A percentile compares a stretch with the other conserved stretches of the same genome.
Conservation (phyloP, 1,140 invertebrate species). For the Brachionus angularis region DNA sequence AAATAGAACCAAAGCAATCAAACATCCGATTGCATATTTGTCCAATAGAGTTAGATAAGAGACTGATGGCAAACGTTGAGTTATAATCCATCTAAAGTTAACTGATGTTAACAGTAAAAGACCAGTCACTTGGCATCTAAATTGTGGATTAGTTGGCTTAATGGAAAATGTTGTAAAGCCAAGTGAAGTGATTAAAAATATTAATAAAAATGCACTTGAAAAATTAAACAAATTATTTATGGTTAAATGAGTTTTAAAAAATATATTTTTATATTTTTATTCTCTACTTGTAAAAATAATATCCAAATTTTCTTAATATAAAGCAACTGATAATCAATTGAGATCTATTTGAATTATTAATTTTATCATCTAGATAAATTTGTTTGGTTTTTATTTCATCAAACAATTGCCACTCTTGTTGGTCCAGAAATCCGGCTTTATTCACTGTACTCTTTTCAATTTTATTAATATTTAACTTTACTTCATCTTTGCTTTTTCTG, state of each 20-base stretch:
- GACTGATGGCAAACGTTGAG: slow-evolving; percentile 24
- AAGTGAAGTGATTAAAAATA: slow-evolving; percentile 39
- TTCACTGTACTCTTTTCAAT: slow-evolving; percentile 1
- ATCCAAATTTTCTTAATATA: slow-evolving; percentile 16
- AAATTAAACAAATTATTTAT: neutral
- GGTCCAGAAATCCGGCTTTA: slow-evolving; percentile 32
- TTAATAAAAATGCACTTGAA: slow-evolving; percentile 11
- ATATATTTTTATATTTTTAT: neutral
- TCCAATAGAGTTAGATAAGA: slow-evolving; percentile 37
- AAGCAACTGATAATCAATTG: slow-evolving; percentile 22
- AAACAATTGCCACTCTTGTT: slow-evolving; percentile 42
- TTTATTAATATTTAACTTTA: neutral
- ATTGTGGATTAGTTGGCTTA: slow-evolving; percentile 17
- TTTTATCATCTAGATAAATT: neutral
- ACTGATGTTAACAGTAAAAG: slow-evolving; percentile 30
- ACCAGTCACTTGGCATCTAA: slow-evolving; percentile 35
- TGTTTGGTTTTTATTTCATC: slow-evolving; percentile 12
- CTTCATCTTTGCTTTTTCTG: slow-evolving; percentile 18
- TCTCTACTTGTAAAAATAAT: slow-evolving; percentile 1
- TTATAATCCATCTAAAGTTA: slow-evolving; percentile 40
- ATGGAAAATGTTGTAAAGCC: slow-evolving; percentile 18
- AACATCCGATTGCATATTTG: slow-evolving; percentile 31
- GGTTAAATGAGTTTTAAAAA: neutral
- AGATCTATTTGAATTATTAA: neutral
- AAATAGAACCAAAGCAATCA: slow-evolving; percentile 29